Evolutionary conservation across 2,888 invertebrate species (phyloP), one percentile per base, ranked within the genome.

Genomic region (Hyalella azteca): DNA sequence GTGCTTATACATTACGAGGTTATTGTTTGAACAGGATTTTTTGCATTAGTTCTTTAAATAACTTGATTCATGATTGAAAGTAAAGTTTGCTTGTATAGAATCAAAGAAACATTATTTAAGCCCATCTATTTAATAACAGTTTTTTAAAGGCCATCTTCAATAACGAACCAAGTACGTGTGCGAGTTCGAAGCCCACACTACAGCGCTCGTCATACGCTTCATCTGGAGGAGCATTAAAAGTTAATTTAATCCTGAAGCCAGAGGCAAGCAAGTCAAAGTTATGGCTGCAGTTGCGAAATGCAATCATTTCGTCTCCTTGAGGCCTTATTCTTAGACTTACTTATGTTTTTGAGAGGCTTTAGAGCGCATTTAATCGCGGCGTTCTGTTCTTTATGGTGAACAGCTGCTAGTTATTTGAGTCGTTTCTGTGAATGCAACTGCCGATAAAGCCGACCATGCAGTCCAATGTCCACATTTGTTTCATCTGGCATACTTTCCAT

Each of bases 301-400:
- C 66, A 66, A 36, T 66, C 66, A 36, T 39, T 66, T 66, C 36
- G 66, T 5, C 36, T 66, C 29, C 66, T 66, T 32, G 36, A 36
- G 19, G 66, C 66, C 9, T 66, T 66, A 32, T n/a, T 36, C 32
- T 36, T 36, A 66, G 66, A 66, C 66, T 66, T 36, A 66, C 36
- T 66, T 66, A 66, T 66, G 66, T 66, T 66, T 66, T 29, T 66
- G 15, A 36, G 66, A 7, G 36, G 66, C 29, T 32, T 66, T 66
- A 66, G 32, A 36, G 66, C 15, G 39, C 66, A 66, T 66, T 66
- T 66, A 36, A 36, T 66, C 66, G 22, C 36, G 36, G 66, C 66
- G 22, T 36, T 66, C 66, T 36, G 66, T 66, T 11, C 4, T 66
- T 66, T 66, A 66, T 66, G 66, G 66, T 29, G 66, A 66, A 66